Evolutionary conservation across 2,113 vertebrate genomes (phyloP).

Genomic region (Paralichthys olivaceus): DNA sequence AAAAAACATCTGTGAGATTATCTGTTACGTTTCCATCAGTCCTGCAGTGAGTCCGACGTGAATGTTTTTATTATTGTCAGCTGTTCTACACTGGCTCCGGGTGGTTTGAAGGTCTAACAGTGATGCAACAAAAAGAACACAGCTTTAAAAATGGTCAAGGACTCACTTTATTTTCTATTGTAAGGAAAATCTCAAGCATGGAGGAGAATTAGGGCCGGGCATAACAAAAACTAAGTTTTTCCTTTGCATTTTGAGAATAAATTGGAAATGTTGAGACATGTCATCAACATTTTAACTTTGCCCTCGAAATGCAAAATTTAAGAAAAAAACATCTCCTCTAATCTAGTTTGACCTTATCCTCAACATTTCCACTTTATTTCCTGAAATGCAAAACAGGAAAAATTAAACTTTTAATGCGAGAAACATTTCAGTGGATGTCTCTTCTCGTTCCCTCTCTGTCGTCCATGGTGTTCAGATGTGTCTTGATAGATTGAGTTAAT

Average conservation of each 20-base stretch:
- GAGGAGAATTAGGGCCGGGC: no score
- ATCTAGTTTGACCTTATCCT: no score
- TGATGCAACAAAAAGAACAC: background rate
- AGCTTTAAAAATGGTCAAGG: background rate
- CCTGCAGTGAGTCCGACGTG: background rate
- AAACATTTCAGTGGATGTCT: no score
- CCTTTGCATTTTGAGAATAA: no score
- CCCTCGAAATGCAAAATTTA: no score
- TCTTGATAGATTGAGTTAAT: slow-evolving; percentile 52
- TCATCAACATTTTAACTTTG: no score
- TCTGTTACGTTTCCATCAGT: no score
- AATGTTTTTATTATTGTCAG: background rate
- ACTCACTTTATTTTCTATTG: background rate
- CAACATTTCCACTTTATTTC: background rate
- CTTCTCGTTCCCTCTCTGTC: background rate
- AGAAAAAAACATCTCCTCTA: no score
- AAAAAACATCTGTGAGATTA: no score
- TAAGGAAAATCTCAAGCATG: background rate
- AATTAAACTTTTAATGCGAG: no score
- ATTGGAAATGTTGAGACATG: no score
- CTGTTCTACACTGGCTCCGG: background rate
- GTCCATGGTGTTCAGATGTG: slow-evolving; percentile 12
- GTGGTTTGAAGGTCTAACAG: background rate
- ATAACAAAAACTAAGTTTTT: no score
- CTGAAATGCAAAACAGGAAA: background rate